Conservation (phyloP, 2,888 invertebrate species). For the Phaonia tiefii region DNA sequence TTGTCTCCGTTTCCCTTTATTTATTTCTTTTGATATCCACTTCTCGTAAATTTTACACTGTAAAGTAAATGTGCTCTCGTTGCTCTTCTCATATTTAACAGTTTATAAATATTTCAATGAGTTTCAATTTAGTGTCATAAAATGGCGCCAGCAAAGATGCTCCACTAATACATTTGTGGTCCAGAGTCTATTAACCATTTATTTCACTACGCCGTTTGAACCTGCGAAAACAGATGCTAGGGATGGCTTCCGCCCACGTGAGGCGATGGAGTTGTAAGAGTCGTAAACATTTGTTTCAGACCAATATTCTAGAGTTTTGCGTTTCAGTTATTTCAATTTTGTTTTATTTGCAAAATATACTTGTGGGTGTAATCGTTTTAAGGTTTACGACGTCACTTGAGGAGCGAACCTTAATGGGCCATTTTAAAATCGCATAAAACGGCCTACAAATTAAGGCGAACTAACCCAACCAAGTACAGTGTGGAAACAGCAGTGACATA, state of each 20-base stretch:
- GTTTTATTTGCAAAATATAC: constrained; percentile 24
- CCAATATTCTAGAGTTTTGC: constrained; percentile 15
- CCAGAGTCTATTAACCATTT: constrained; percentile 43
- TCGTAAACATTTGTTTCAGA: constrained; percentile 40
- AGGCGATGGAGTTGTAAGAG: not conserved
- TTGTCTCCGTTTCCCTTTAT: too few relatives aligned
- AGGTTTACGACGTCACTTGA: constrained; percentile 43
- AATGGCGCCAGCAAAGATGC: constrained; percentile 41
- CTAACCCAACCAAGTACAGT: not conserved
- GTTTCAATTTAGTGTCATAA: constrained; percentile 36
- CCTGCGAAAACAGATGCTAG: constrained; percentile 18
- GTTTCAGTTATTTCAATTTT: constrained; percentile 19
- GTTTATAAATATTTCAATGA: constrained; percentile 19
- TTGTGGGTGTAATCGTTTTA: constrained; percentile 38
- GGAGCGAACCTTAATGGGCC: constrained; percentile 41
- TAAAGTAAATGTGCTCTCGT: not conserved
- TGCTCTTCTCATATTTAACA: not conserved
- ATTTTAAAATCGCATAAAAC: constrained; percentile 32
- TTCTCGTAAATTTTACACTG: constrained; percentile 1
- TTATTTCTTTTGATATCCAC: not conserved
- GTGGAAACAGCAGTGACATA: not conserved
- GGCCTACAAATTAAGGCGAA: constrained; percentile 38
- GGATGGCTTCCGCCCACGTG: constrained; percentile 20
- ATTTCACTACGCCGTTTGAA: constrained; percentile 43
- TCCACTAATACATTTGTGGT: constrained; percentile 44